Conservation (phyloP, 1,140 invertebrate genomes). For the Mylabris phalerata region DNA sequence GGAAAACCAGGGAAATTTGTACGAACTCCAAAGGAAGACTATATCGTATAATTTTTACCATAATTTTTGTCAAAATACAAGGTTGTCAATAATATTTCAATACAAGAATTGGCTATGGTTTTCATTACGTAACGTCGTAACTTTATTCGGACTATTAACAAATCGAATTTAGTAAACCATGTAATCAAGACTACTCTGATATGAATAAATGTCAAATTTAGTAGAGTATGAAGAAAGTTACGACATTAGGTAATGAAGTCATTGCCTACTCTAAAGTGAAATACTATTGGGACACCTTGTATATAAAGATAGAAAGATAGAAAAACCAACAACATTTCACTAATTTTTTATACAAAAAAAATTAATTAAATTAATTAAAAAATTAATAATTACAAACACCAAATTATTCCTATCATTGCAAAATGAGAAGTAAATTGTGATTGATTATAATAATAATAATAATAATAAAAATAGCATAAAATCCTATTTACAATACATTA, state of each 20-base stretch:
- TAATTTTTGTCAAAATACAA: too few species aligned
- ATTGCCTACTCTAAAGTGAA: not conserved
- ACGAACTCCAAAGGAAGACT: too few species aligned
- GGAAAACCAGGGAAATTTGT: not conserved
- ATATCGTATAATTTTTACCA: too few species aligned
- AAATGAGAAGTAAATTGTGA: not conserved
- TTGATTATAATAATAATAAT: too few species aligned
- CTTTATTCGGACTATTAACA: not conserved
- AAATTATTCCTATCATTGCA: slow-evolving; percentile 20
- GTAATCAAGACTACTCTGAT: too few species aligned
- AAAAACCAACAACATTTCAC: too few species aligned
- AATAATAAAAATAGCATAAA: slow-evolving; percentile 15
- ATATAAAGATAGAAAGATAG: not conserved
- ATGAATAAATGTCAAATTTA: too few species aligned
- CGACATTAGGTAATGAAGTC: too few species aligned
- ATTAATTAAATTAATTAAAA: not conserved
- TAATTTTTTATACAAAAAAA: slow-evolving; percentile 1
- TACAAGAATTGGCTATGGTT: too few species aligned
- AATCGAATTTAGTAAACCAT: too few species aligned
- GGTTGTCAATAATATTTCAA: too few species aligned
- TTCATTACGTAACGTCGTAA: too few species aligned
- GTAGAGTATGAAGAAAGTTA: not conserved
- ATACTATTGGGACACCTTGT: slow-evolving; percentile 9
- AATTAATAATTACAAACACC: slow-evolving; percentile 14
- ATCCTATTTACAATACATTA: slow-evolving; percentile 9